Percentiles rank a stretch among this genome's conserved stretches.
These are phyloP conservation scores for Achroia grisella DNA, from an alignment of 1,140 invertebrate species.

Conservation along the genomic window DNA sequence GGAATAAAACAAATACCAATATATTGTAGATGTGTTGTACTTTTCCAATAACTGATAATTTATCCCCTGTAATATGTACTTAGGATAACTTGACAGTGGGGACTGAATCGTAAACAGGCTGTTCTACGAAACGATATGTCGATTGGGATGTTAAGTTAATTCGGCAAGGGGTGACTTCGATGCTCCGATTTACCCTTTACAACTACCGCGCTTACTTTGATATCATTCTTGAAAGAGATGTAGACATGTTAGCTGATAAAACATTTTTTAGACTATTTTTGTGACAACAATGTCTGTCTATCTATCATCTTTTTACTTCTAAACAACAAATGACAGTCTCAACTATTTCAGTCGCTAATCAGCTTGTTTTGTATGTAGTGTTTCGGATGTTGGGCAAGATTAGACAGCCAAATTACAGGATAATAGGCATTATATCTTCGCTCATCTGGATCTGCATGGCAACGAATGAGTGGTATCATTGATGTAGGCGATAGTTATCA, in stretches of 20 bases:
- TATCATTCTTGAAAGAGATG: constrained; percentile 26
- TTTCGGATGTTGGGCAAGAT: neutral
- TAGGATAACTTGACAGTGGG: too few species aligned
- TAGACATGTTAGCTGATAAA: neutral
- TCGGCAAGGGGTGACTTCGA: constrained; percentile 33
- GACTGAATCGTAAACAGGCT: constrained; percentile 26
- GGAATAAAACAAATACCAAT: too few species aligned
- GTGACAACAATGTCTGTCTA: neutral
- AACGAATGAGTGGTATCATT: too few species aligned
- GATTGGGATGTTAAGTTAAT: constrained; percentile 68
- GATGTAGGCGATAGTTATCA: neutral
- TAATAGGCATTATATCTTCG: too few species aligned
- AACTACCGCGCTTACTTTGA: constrained; percentile 51
- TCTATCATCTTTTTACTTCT: neutral
- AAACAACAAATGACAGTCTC: neutral
- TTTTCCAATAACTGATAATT: too few species aligned
- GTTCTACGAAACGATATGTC: constrained; percentile 61
- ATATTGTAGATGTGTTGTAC: too few species aligned
- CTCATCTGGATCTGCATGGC: too few species aligned
- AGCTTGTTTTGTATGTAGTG: neutral
- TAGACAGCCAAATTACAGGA: too few species aligned
- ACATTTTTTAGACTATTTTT: neutral
- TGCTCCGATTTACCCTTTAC: constrained; percentile 50
- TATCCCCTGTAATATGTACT: too few species aligned
- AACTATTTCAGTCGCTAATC: neutral